These are phyloP conservation scores for Ptychoptera albimana DNA, from an alignment of 2,888 invertebrate genomes.

Conservation along the genomic window DNA sequence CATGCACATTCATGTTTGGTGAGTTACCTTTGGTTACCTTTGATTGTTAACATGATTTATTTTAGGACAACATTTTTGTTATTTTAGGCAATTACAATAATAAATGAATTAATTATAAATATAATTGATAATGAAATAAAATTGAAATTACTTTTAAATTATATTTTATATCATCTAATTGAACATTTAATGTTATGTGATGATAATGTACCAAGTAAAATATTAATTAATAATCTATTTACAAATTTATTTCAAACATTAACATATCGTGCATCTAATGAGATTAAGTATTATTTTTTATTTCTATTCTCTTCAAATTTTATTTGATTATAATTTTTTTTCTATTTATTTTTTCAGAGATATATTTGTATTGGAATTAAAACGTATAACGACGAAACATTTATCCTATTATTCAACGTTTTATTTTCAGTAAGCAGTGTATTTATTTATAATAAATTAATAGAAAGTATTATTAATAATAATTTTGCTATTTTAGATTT, in stretches of 20 bases:
- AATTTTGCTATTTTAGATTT: slow-evolving; percentile 25
- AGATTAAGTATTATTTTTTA: slow-evolving; percentile 11
- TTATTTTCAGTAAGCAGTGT: slow-evolving; percentile 7
- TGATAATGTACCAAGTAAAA: slow-evolving; percentile 23
- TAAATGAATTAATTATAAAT: slow-evolving; percentile 21
- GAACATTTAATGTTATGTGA: slow-evolving; percentile 30
- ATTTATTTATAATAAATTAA: background rate
- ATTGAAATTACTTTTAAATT: slow-evolving; percentile 19
- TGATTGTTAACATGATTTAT: background rate
- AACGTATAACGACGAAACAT: slow-evolving; percentile 23
- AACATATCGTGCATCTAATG: slow-evolving; percentile 14
- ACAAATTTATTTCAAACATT: slow-evolving; percentile 14
- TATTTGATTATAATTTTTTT: background rate
- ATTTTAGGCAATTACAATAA: slow-evolving; percentile 16
- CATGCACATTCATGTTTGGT: slow-evolving; percentile 22
- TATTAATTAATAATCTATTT: slow-evolving; percentile 19
- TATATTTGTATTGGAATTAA: slow-evolving; percentile 17
- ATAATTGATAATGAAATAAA: slow-evolving; percentile 10
- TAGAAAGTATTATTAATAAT: background rate
- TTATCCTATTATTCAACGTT: slow-evolving; percentile 23
- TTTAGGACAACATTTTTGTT: background rate
- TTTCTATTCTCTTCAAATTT: background rate
- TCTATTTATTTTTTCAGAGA: slow-evolving; percentile 8
- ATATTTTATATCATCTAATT: slow-evolving; percentile 18
- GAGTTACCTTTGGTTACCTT: background rate